Evolutionary conservation across 2,888 invertebrate species (phyloP).

Genomic region (Sabellastarte sp.): DNA sequence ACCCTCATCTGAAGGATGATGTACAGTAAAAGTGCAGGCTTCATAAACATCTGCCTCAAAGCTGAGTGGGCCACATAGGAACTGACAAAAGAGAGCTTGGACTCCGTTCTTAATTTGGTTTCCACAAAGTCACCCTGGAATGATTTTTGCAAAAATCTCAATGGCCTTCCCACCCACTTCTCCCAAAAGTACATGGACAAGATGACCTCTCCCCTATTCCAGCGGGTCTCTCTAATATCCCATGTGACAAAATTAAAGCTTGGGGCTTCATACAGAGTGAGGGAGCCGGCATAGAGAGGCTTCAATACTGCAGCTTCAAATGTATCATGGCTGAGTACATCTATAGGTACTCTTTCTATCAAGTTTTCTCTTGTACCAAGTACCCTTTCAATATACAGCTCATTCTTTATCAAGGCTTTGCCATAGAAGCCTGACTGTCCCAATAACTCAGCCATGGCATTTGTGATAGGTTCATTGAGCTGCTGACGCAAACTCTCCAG

Average conservation of each 20-base stretch:
- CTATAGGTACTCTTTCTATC: constrained; percentile 45
- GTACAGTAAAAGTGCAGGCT: constrained; percentile 40
- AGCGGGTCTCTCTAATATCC: constrained; percentile 45
- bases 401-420: constrained; percentile 45
- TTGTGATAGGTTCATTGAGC: constrained; percentile 45
- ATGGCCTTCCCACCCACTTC: constrained; percentile 37
- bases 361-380: constrained; percentile 40
- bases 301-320: constrained; percentile 45
- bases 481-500: constrained; percentile 42
- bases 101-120: constrained; percentile 42
- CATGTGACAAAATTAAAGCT: constrained; percentile 46
- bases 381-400: constrained; percentile 43
- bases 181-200: constrained; percentile 47
- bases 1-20: constrained; percentile 41
- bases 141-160: constrained; percentile 39
- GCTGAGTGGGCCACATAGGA: constrained; percentile 48
- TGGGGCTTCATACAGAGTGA: constrained; percentile 41
- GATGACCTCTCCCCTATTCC: constrained; percentile 47
- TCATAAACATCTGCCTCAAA: constrained; percentile 46
- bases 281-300: constrained; percentile 41
- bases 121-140: constrained; percentile 40
- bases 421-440: constrained; percentile 47
- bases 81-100: constrained; percentile 41
- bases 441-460: constrained; percentile 40
- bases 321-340: constrained; percentile 50